Evolutionary conservation across 2,113 vertebrate genomes (phyloP), one percentile per base, ranked within the genome.

Genomic region (Halcyon malimbica): DNA sequence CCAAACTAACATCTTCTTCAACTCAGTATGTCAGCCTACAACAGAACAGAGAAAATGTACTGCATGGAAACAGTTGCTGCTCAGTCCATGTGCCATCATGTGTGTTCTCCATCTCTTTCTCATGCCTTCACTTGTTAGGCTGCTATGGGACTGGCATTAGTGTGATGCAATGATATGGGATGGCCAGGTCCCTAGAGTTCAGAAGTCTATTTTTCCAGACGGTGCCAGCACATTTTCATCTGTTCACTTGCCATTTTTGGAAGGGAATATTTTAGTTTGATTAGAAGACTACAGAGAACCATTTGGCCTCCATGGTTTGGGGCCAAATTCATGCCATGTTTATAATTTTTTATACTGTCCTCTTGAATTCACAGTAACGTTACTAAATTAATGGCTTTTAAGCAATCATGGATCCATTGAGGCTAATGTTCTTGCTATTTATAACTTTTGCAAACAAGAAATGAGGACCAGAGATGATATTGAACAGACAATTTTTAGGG

Each of bases 381-480:
- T 79, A 59, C 13, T 8, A 85, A 76, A 11, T 29, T 5, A 83
- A 63, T 83, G 85, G 41, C 24, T 70, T 92, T 91, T 85, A 93
- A 80, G 39, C 63, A 93, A 67, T 90, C 86, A 77, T 5, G 29
- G 51, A 79, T n/a, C 51, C 59, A 83, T 23, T 46, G 59, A 80
- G 93, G 24, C 13, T 65, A 71, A 84, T 18, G 16, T 6, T 53
- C 13, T 83, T 95, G 33, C 11, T 79, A 57, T 93, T 96, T 91
- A 50, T 82, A 53, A 53, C 21, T 79, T 84, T 77, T 87, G 62
- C 44, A 93, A 93, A 87, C 26, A 93, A 93, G 62, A 84, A 83
- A 53, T 51, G 82, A 68, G 35, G 81, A 70, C 19, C 16, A 78
- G 42, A 26, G 25, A 86, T 31, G 37, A 39, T 74, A 39, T 26